Percentiles rank a stretch among this genome's conserved stretches.
These are phyloP conservation scores for Minunthozetes semirufus DNA, from an alignment of 2,888 invertebrate genomes.

Conservation along the genomic window DNA sequence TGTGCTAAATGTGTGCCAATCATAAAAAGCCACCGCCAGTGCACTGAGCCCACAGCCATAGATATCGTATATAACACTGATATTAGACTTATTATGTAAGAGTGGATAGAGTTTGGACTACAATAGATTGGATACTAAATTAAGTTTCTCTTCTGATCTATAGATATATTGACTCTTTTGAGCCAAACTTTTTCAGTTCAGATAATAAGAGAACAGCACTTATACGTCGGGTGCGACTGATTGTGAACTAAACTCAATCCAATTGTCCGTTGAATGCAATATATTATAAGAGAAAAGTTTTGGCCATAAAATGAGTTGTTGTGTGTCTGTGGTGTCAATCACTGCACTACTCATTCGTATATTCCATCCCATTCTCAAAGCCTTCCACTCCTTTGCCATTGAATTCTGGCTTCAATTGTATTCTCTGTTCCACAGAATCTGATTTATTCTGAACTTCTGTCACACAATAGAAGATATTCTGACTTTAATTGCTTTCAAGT, in stretches of 20 bases:
- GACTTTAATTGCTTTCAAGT: not conserved
- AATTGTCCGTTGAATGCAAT: not conserved
- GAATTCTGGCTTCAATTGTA: not conserved
- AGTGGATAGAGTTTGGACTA: not conserved
- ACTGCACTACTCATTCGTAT: not conserved
- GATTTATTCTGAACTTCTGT: not conserved
- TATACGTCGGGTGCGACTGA: not conserved
- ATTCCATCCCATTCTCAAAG: not conserved
- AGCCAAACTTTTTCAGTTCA: not conserved
- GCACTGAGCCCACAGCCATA: not conserved
- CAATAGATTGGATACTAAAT: slow-evolving; percentile 15
- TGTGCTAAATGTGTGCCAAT: too few species aligned
- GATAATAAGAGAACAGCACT: not conserved
- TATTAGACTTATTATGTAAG: not conserved
- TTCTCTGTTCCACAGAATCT: not conserved
- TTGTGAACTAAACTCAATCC: not conserved
- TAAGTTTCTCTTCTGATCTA: not conserved
- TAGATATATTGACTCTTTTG: not conserved
- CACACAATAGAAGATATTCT: not conserved
- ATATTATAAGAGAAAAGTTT: slow-evolving; percentile 6
- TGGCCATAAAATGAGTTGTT: not conserved
- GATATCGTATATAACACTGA: not conserved
- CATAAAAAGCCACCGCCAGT: not conserved
- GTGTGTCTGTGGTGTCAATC: slow-evolving; percentile 7
- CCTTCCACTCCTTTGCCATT: not conserved